Conservation (phyloP, 2,888 invertebrate genomes). For the Spisula subtruncata region DNA sequence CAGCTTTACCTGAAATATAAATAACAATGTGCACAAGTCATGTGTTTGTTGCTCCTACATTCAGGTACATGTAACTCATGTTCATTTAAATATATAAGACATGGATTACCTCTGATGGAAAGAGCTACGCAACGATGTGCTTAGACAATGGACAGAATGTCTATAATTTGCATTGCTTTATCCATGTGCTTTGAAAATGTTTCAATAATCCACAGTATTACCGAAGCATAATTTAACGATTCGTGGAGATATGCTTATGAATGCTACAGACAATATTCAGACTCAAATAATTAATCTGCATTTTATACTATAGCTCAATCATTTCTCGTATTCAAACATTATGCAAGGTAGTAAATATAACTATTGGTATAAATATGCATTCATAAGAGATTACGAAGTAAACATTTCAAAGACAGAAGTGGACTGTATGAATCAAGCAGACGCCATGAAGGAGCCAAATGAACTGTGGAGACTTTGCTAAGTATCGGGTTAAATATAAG, state of each 20-base stretch:
- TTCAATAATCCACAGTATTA: not conserved
- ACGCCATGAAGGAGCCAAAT: too few species aligned
- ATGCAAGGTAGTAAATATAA: not conserved
- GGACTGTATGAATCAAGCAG: too few species aligned
- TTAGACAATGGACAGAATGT: too few species aligned
- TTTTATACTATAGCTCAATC: not conserved
- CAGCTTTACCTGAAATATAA: conserved; percentile 94
- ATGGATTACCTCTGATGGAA: too few species aligned
- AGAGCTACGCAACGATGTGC: too few species aligned
- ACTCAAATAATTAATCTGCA: not conserved
- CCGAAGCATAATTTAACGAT: not conserved
- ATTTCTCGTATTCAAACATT: not conserved
- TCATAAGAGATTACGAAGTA: not conserved
- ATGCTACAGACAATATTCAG: not conserved
- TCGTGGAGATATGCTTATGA: not conserved
- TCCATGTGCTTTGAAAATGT: not conserved
- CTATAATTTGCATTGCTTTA: too few species aligned
- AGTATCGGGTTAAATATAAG: too few species aligned
- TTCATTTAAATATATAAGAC: too few species aligned
- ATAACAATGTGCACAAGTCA: not conserved
- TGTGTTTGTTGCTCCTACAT: too few species aligned
- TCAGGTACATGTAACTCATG: too few species aligned
- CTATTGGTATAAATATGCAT: not conserved
- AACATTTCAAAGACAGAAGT: not conserved
- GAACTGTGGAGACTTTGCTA: too few species aligned